Evolutionary conservation across 1,140 invertebrate genomes (phyloP).

Genomic region (Orussus abietinus): DNA sequence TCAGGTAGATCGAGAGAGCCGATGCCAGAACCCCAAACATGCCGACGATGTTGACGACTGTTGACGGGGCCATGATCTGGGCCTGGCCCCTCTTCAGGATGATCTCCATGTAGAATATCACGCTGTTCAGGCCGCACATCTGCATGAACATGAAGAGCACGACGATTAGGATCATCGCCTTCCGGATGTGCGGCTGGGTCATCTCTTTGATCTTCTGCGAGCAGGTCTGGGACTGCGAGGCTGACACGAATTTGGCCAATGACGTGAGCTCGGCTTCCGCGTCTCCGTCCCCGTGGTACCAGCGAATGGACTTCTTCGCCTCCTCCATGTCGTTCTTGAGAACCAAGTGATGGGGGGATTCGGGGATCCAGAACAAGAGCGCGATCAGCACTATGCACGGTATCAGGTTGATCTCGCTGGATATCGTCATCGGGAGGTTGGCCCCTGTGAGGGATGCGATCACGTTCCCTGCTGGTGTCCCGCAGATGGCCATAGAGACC

Average conservation of each 20-base stretch:
- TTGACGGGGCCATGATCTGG: slow-evolving; percentile 41
- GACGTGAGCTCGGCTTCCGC: slow-evolving; percentile 58
- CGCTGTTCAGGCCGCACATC: slow-evolving; percentile 67
- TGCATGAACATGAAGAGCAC: slow-evolving; percentile 69
- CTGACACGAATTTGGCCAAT: slow-evolving; percentile 57
- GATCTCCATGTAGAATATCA: slow-evolving; percentile 67
- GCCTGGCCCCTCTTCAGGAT: slow-evolving; percentile 63
- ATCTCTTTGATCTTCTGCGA: slow-evolving; percentile 56
- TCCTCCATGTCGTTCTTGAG: slow-evolving; percentile 54
- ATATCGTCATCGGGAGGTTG: slow-evolving; percentile 55
- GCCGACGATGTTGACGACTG: slow-evolving; percentile 63
- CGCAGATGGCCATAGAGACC: slow-evolving; percentile 59
- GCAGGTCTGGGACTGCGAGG: slow-evolving; percentile 44
- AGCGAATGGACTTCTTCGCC: slow-evolving; percentile 59
- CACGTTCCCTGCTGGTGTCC: slow-evolving; percentile 58
- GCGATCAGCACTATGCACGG: slow-evolving; percentile 56
- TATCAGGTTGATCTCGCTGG: slow-evolving; percentile 52
- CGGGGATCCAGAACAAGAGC: slow-evolving; percentile 65
- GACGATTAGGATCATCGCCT: slow-evolving; percentile 60
- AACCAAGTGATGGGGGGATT: slow-evolving; percentile 66
- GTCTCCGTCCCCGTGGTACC: slow-evolving; percentile 57
- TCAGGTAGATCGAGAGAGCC: slow-evolving; percentile 58
- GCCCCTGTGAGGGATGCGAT: slow-evolving; percentile 61
- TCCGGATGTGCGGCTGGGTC: slow-evolving; percentile 55
- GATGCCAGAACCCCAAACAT: slow-evolving; percentile 61